Evolutionary conservation across 2,797 vertebrate species (phyloP).

Genomic region (Ptychobarbus kaznakovi): DNA sequence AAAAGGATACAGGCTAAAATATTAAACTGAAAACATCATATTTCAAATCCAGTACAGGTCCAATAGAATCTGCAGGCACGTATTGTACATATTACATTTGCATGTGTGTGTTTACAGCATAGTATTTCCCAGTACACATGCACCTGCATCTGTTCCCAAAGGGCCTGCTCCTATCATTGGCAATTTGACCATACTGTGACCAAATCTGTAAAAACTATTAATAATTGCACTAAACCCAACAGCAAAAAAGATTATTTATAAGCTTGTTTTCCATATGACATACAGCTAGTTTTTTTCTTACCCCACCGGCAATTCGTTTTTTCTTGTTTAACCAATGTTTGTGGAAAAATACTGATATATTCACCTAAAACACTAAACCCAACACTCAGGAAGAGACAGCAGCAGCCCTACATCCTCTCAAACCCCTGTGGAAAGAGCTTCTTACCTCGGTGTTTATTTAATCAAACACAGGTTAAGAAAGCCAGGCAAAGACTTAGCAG

Average conservation of each 20-base stretch:
- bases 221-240: not conserved
- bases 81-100: not conserved
- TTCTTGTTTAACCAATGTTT: too few species aligned
- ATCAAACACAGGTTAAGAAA: too few species aligned
- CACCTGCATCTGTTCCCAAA: not conserved
- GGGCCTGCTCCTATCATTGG: not conserved
- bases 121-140: not conserved
- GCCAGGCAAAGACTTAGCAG: too few species aligned
- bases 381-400: too few species aligned
- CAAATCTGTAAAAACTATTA: conserved; percentile 3
- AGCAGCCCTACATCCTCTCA: too few species aligned
- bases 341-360: too few species aligned
- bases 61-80: not conserved
- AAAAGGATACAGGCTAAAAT: not conserved
- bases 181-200: not conserved
- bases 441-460: too few species aligned
- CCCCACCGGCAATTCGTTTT: too few species aligned
- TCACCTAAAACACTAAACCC: too few species aligned
- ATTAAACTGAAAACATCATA: conserved; percentile 16
- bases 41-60: not conserved
- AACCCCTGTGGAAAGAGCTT: too few species aligned
- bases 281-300: too few species aligned
- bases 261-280: not conserved
- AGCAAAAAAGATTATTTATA: not conserved
- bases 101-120: not conserved